Evolutionary conservation across 2,888 invertebrate genomes (phyloP), one percentile per base, ranked within the genome.

Genomic region (Lycia hirtaria): DNA sequence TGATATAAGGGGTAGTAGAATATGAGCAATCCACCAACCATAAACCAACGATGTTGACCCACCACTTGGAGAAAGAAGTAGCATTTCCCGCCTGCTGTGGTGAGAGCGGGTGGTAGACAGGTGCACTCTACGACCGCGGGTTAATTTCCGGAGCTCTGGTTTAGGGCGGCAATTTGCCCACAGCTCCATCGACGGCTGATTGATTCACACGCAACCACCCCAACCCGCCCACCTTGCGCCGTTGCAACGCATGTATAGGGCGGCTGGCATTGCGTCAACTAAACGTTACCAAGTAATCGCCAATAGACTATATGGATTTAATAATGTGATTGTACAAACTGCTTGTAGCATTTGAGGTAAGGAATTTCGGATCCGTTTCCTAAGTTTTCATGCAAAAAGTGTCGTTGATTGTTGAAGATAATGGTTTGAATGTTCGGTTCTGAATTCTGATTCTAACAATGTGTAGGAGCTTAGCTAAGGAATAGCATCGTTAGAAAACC

Each of bases 161-260:
- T 9, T 17, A 35, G 35, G 35, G 35, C 35, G 35, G 35, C 17
- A 15, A 10, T n/a, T 17, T 35, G 17, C 10, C 32, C 35, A 17
- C 35, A 35, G 17, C 35, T 9, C 35, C 35, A 30, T 56, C 49
- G 43, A 43, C 41, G 48, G 44, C 55, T 48, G 60, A 60, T 55
- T 53, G 62, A 60, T 43, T 35, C 45, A 40, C 64, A 62, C 62
- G 60, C 62, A 47, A 65, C 15, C 32, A 1, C 12, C 10, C 17
- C 33, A 7, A 24, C 44, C 20, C 30, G 33, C 17, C 12, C 26
- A 28, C 19, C 30, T 1, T 14, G 19, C 22, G 33, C 17, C 10
- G 33, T 5, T 14, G 30, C 26, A 14, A 1, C 30, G 30, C 30
- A 32, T 5, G 30, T 9, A n/a, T n/a, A 26, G 26, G 4, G 4